A percentile compares a stretch with the other conserved stretches of the same genome.
Conservation (phyloP, 2,888 invertebrate genomes). For the Physocephala rufipes region DNA sequence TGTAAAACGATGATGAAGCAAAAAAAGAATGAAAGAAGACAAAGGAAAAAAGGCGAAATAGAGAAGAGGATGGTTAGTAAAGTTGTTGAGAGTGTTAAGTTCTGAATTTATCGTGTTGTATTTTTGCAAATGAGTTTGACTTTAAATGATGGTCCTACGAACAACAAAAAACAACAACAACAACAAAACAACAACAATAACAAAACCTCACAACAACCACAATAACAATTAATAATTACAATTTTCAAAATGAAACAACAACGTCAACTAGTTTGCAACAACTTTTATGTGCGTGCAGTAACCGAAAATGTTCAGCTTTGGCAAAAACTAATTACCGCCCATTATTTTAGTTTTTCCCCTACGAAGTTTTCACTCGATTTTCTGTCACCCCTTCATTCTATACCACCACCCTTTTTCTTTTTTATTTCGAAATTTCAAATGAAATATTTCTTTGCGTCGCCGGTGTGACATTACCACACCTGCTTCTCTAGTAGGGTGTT, state of each 20-base stretch:
- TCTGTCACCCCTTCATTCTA: not conserved
- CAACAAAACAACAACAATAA: not conserved
- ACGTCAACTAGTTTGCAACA: too few relatives aligned
- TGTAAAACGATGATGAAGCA: too few relatives aligned
- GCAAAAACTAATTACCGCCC: constrained; percentile 28
- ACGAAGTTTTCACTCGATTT: too few relatives aligned
- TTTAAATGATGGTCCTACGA: not conserved
- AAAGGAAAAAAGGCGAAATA: too few relatives aligned
- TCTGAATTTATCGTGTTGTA: constrained; percentile 12
- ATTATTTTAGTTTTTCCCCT: constrained; percentile 24
- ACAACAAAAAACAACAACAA: not conserved
- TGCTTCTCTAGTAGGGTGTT: too few relatives aligned
- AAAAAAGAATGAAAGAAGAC: too few relatives aligned
- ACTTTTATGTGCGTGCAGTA: too few relatives aligned
- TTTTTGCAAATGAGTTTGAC: constrained; percentile 10
- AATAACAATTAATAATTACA: not conserved
- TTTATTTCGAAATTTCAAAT: too few relatives aligned
- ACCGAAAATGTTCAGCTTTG: not conserved
- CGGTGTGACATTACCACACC: too few relatives aligned
- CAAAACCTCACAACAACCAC: not conserved
- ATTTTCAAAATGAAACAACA: too few relatives aligned
- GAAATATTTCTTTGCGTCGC: too few relatives aligned
- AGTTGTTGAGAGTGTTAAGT: not conserved
- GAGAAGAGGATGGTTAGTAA: not conserved
- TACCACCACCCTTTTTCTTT: not conserved